Evolutionary conservation across 2,888 invertebrate genomes (phyloP).

Genomic region (Ramazzottius varieornatus): DNA sequence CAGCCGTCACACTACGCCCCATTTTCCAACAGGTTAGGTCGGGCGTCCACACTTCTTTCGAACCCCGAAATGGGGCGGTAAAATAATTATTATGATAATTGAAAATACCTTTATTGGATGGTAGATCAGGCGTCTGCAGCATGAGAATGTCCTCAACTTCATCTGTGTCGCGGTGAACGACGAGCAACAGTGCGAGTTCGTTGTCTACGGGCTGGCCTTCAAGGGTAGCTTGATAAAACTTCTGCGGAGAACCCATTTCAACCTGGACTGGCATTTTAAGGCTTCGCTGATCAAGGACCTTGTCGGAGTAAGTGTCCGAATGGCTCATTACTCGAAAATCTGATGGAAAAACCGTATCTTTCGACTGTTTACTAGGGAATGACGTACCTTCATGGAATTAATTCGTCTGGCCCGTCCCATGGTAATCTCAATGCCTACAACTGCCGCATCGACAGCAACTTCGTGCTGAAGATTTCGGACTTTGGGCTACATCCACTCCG

Average conservation of each 20-base stretch:
- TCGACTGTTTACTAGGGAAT: too few species aligned
- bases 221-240: neutral
- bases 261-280: neutral
- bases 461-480: neutral
- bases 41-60: neutral
- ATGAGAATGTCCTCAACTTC: neutral
- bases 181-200: neutral
- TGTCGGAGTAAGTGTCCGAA: neutral
- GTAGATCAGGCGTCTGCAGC: neutral
- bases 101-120: neutral
- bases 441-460: neutral
- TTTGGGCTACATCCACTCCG: neutral
- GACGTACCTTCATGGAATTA: neutral
- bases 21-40: neutral
- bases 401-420: neutral
- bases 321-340: too few species aligned
- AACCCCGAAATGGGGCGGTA: too few species aligned
- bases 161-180: neutral
- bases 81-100: too few species aligned
- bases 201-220: neutral
- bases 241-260: neutral
- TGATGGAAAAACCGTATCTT: too few species aligned
- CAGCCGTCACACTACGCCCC: neutral
- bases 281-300: neutral
- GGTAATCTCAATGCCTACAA: neutral